phyloP scores from a whole-genome alignment of 2,113 vertebrate genomes.

The Lepidothrix coronata region DNA sequence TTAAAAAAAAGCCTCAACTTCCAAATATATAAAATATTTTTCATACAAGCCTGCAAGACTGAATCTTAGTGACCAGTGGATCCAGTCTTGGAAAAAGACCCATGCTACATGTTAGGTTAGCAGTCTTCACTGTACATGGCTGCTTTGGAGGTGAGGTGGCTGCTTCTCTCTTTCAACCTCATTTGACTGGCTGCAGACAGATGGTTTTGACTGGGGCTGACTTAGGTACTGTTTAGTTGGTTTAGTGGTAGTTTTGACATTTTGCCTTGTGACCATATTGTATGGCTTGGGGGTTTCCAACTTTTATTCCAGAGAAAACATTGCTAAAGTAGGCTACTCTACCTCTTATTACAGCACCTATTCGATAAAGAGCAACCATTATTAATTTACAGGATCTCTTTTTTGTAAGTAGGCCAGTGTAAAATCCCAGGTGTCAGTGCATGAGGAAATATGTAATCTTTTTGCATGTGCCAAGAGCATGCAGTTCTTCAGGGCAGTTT shows the following conservation, averaged over 20 bases:
- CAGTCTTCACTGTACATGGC: background rate
- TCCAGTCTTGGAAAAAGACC: background rate
- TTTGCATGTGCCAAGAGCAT: background rate
- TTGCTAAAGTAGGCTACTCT: background rate
- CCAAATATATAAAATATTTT: background rate
- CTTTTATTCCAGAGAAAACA: background rate
- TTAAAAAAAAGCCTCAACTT: background rate
- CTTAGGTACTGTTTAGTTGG: background rate
- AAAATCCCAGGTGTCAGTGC: background rate
- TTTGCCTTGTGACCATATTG: background rate
- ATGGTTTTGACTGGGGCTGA: background rate
- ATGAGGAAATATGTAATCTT: background rate
- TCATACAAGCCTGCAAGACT: background rate
- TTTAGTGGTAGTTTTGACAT: background rate
- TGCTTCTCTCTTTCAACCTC: background rate
- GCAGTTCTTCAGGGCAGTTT: background rate
- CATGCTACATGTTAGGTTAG: accelerated
- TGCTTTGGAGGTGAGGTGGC: background rate
- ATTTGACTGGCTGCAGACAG: background rate
- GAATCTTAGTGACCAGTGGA: background rate
- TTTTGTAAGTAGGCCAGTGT: background rate
- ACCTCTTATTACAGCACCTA: background rate
- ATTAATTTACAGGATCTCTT: background rate
- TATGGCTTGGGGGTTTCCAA: background rate
- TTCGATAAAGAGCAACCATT: background rate